Base-by-base conservation (phyloP, 1,140 invertebrate species). In the Lasaia peninsularis region DNA sequence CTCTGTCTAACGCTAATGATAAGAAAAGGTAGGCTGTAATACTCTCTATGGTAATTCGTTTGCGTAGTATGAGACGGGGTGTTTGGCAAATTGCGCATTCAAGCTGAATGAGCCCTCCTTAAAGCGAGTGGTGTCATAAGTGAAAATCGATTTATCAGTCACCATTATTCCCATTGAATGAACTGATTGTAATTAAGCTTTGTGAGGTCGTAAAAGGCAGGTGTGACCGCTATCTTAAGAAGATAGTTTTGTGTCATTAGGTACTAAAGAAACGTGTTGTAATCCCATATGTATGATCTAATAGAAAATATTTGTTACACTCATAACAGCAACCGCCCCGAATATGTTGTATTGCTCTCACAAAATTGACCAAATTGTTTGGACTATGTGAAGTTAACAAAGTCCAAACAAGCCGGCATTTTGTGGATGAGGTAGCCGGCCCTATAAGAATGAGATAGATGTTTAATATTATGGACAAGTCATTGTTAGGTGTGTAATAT, bases 91-190 rank as follows among this genome's bases (percentile, higher is more conserved):
- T 57, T 57, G 62, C 58, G 51, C 54, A 53, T 64, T 57, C 24
- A 35, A 56, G 56, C 58, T 33, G 62, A 56, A 58, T 57, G 57
- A 54, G 44, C 28, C 55, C 37, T 60, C 56, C 52, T 65, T 61
- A 55, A 60, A 49, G 50, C 10, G 34, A 52, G 58, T 58, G 58
- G 54, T 18, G 35, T 61, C 50, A 61, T 58, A 65, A 61, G 58
- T 61, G 55, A 61, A 60, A 61, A 65, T 65, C 63, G 63, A 65
- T 65, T 64, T 34, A 44, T 44, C 63, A 58, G 44, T 18, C 28
- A 12, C 21, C 49, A 52, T 28, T 28, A 28, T 28, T 28, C 24
- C 5, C 21, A 44, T 44, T 57, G 18, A 18, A n/a, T 50, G 18
- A 55, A 37, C 12, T 21, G 28, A 55, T 55, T 37, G 20, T 55